phyloP scores from a whole-genome alignment of 2,888 invertebrate genomes.

The Formica aserva region DNA sequence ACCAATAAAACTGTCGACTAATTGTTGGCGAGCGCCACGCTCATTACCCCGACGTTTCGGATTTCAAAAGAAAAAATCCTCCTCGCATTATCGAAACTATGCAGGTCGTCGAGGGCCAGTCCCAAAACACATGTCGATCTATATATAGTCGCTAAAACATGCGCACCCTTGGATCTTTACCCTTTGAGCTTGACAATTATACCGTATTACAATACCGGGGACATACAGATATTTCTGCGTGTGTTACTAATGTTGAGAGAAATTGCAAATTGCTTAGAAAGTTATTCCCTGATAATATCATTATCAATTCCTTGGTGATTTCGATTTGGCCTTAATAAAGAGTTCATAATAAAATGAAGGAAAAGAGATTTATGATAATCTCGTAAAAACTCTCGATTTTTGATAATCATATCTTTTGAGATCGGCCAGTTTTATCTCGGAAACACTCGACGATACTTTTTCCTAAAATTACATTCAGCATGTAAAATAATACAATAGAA shows the following conservation, averaged over 20 bases:
- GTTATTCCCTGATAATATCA: background rate
- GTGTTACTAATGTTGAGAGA: background rate
- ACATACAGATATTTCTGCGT: background rate
- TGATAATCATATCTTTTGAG: background rate
- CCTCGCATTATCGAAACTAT: slow-evolving; percentile 32
- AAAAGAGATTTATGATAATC: background rate
- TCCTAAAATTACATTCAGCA: background rate
- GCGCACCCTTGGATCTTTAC: slow-evolving; percentile 14
- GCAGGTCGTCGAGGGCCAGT: slow-evolving; percentile 35
- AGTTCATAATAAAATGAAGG: background rate
- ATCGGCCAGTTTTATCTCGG: background rate
- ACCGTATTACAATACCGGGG: background rate
- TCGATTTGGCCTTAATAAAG: background rate
- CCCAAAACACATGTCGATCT: slow-evolving; percentile 44
- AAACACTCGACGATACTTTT: background rate
- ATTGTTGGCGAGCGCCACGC: slow-evolving; percentile 37
- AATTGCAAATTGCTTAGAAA: background rate
- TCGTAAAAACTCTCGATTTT: background rate
- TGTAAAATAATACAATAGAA: background rate
- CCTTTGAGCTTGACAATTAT: slow-evolving; percentile 21
- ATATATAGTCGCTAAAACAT: slow-evolving; percentile 41
- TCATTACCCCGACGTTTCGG: slow-evolving; percentile 42
- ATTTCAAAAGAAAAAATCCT: slow-evolving; percentile 55
- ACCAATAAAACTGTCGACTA: slow-evolving; percentile 48
- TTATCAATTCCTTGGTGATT: background rate